These are phyloP conservation scores for Empis livida DNA, from an alignment of 2,888 invertebrate species.

Conservation along the genomic window DNA sequence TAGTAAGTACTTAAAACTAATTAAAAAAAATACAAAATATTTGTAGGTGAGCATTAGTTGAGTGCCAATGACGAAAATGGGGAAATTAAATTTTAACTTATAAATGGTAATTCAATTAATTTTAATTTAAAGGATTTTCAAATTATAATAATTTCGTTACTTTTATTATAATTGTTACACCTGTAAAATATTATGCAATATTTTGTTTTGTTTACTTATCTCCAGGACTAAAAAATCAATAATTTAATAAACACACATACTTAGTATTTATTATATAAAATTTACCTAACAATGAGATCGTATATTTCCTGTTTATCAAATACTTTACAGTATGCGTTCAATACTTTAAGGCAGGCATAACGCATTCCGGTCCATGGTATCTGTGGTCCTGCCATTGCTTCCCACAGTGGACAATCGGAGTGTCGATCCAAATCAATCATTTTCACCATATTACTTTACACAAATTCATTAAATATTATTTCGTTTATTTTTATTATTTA, in stretches of 20 bases:
- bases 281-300: slow-evolving; percentile 66
- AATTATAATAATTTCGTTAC: no score
- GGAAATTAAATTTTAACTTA: no score
- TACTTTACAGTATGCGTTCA: slow-evolving; percentile 77
- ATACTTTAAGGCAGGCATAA: slow-evolving; percentile 69
- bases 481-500: no score
- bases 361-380: slow-evolving; percentile 73
- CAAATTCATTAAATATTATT: no score
- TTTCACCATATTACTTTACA: slow-evolving; percentile 29
- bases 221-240: background rate
- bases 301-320: slow-evolving; percentile 69
- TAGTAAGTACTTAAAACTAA: no score
- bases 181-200: background rate
- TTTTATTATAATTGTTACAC: background rate
- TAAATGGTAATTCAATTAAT: no score
- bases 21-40: no score
- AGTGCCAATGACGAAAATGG: no score
- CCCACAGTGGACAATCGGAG: slow-evolving; percentile 47
- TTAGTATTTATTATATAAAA: background rate
- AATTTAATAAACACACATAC: background rate
- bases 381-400: slow-evolving; percentile 38
- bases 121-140: no score
- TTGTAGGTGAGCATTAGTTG: no score
- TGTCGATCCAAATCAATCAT: slow-evolving; percentile 52
- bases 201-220: no score